These are phyloP conservation scores for Hylyphantes graminicola DNA, from an alignment of 1,140 invertebrate genomes.

Conservation along the genomic window DNA sequence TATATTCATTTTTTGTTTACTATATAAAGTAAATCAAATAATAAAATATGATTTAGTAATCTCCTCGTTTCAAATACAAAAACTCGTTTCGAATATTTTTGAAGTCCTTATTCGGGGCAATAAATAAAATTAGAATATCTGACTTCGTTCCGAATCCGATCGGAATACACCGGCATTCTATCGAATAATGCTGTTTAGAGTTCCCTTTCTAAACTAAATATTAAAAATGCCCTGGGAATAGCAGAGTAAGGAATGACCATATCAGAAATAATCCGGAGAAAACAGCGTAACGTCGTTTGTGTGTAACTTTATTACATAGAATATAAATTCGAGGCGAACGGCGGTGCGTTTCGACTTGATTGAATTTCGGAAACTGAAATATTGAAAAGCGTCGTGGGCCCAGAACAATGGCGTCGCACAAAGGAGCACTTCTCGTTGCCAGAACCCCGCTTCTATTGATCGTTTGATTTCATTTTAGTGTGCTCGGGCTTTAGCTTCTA, in stretches of 20 bases:
- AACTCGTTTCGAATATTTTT: no score
- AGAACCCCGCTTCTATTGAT: conserved; percentile 58
- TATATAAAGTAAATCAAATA: no score
- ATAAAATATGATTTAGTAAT: no score
- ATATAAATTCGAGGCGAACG: conserved; percentile 57
- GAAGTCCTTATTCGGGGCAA: background rate
- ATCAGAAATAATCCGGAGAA: conserved; percentile 47
- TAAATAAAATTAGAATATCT: conserved; percentile 18
- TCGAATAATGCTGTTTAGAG: conserved; percentile 55
- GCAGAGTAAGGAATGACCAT: conserved; percentile 46
- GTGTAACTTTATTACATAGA: conserved; percentile 57
- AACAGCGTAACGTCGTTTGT: conserved; percentile 56
- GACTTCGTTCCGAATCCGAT: conserved; percentile 8
- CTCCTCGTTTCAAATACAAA: no score
- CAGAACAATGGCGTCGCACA: conserved; percentile 60
- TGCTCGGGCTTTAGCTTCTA: conserved; percentile 28
- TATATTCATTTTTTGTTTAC: no score
- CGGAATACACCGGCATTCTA: background rate
- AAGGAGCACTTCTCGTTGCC: conserved; percentile 58
- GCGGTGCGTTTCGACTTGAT: conserved; percentile 35
- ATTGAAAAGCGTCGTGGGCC: conserved; percentile 59
- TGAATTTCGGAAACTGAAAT: conserved; percentile 59
- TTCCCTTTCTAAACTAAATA: conserved; percentile 41
- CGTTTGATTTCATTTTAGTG: conserved; percentile 60
- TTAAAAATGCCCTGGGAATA: conserved; percentile 52